phyloP scores from a whole-genome alignment of 2,113 vertebrate species.

The Sylvietta virens region DNA sequence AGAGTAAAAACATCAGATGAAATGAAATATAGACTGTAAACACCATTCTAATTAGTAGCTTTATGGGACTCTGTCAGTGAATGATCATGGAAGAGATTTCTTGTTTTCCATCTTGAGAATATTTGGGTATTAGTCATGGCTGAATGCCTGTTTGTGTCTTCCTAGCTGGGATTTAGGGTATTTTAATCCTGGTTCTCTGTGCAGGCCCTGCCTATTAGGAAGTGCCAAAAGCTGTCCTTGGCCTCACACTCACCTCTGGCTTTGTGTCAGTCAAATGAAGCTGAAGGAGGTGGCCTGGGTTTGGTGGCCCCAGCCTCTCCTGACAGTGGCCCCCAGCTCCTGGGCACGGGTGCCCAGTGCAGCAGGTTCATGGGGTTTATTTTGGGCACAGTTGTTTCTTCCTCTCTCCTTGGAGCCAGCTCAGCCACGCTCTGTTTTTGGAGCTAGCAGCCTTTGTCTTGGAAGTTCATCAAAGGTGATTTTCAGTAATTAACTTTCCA shows the following conservation, averaged over 20 bases:
- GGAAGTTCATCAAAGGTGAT: constrained; percentile 18
- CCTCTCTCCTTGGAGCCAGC: neutral
- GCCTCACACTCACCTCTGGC: neutral
- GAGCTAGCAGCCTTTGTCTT: neutral
- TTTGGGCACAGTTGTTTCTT: neutral
- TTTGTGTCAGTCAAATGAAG: neutral
- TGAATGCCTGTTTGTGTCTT: neutral
- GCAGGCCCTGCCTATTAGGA: neutral
- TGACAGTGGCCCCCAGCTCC: neutral
- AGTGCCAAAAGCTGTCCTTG: neutral
- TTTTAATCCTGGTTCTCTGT: neutral
- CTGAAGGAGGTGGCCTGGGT: neutral
- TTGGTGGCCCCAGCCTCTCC: neutral
- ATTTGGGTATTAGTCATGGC: constrained; percentile 37
- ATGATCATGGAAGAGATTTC: constrained; percentile 26
- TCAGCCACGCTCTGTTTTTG: neutral
- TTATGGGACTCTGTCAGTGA: constrained; percentile 57
- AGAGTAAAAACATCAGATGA: constrained; percentile 49
- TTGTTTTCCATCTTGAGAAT: constrained; percentile 1
- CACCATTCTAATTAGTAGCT: constrained; percentile 37
- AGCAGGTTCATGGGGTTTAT: neutral
- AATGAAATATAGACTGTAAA: constrained; percentile 45
- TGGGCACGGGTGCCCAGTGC: accelerated
- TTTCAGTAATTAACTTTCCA: neutral
- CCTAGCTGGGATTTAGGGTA: neutral